Conservation (phyloP, 2,113 vertebrate genomes). For the Mesembrinibis cayennensis region DNA sequence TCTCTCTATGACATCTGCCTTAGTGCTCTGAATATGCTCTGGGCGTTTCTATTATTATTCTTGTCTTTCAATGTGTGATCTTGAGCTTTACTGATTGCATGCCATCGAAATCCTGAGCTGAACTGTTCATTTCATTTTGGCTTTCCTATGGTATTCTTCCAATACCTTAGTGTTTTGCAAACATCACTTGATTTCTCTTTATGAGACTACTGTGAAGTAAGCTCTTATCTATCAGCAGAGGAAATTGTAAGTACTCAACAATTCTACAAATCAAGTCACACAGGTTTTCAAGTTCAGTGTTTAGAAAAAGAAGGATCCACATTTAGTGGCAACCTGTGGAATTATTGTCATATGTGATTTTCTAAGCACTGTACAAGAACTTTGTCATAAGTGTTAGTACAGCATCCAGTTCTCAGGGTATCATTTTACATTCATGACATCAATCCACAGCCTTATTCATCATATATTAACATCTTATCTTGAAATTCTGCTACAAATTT, state of each 20-base stretch:
- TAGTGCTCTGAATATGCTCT: background rate
- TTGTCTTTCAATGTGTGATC: background rate
- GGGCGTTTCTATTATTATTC: background rate
- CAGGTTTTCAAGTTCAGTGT: background rate
- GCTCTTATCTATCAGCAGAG: background rate
- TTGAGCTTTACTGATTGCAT: background rate
- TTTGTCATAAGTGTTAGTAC: background rate
- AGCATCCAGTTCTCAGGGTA: background rate
- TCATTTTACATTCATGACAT: background rate
- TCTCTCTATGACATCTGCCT: background rate
- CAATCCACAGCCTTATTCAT: background rate
- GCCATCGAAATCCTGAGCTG: background rate
- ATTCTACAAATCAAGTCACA: background rate
- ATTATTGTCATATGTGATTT: background rate
- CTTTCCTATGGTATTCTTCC: background rate
- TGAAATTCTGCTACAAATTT: background rate
- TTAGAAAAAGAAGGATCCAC: background rate
- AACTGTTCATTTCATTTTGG: background rate
- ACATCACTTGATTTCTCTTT: background rate
- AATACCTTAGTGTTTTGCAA: background rate
- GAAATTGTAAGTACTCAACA: background rate
- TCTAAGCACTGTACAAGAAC: background rate
- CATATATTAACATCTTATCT: background rate
- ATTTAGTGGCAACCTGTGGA: background rate
- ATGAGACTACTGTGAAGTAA: background rate